Evolutionary conservation across 2,797 vertebrate species (phyloP).

Genomic region (Emys orbicularis): DNA sequence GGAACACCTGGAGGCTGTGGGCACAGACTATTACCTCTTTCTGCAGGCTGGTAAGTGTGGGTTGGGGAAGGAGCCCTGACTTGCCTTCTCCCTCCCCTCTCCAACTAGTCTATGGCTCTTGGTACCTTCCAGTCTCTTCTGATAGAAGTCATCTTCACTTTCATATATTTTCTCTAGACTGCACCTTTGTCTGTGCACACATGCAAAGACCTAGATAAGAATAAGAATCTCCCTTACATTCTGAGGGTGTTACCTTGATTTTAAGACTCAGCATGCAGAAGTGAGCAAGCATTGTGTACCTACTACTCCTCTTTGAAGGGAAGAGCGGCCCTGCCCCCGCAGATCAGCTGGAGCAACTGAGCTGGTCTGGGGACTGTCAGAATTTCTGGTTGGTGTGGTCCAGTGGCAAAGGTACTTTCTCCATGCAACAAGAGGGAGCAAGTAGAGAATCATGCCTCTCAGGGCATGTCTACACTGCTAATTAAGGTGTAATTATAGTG

Average conservation of each 20-base stretch:
- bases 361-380: not conserved
- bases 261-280: not conserved
- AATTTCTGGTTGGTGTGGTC: not conserved
- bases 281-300: no score
- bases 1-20: not conserved
- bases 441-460: not conserved
- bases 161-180: not conserved
- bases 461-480: not conserved
- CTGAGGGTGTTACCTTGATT: not conserved
- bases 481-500: not conserved
- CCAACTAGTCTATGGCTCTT: not conserved
- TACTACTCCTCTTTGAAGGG: not conserved
- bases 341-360: not conserved
- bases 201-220: not conserved
- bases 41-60: not conserved
- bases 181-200: not conserved
- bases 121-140: not conserved
- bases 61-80: not conserved
- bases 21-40: not conserved
- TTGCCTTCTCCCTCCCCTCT: not conserved
- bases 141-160: not conserved
- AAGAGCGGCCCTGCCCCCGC: not conserved
- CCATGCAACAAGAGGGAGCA: not conserved
- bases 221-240: not conserved
- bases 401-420: not conserved